Evolutionary conservation across 2,797 vertebrate species (phyloP).

Genomic region (Acanthiza pusilla): DNA sequence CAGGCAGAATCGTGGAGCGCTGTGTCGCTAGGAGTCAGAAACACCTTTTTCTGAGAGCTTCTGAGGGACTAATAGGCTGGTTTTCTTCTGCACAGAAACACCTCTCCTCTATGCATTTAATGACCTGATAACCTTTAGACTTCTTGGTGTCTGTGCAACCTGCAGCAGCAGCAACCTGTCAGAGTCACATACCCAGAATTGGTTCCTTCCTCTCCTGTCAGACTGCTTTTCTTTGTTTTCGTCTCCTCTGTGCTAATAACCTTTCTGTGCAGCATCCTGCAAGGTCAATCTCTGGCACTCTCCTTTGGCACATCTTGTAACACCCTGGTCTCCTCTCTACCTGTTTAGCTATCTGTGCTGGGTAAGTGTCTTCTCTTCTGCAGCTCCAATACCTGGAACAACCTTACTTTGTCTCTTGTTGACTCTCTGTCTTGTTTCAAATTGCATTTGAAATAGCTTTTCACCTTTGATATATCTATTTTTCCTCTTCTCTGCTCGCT

Average conservation of each 20-base stretch:
- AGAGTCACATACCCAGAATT: background rate
- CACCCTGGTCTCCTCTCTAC: background rate
- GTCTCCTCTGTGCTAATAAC: constrained; percentile 23
- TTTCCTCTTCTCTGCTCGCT: background rate
- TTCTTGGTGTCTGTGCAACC: background rate
- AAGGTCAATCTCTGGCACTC: constrained; percentile 14
- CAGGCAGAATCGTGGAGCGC: background rate
- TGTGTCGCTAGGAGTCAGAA: background rate
- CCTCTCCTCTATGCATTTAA: constrained; percentile 5
- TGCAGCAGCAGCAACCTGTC: background rate
- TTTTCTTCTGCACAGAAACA: background rate
- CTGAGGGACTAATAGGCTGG: background rate
- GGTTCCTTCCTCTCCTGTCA: constrained; percentile 35
- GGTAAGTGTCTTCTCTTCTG: constrained; percentile 33
- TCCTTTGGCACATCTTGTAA: background rate
- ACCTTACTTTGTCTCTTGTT: constrained; percentile 25
- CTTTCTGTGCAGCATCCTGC: constrained; percentile 4
- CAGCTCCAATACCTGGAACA: constrained; percentile 11
- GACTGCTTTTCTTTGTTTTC: constrained; percentile 48
- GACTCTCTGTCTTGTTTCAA: constrained; percentile 29
- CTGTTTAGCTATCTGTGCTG: background rate
- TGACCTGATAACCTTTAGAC: constrained; percentile 16
- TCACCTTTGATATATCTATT: background rate
- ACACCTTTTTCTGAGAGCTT: background rate
- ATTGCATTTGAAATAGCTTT: constrained; percentile 40